phyloP scores from a whole-genome alignment of 2,797 vertebrate genomes.

The Chloroceryle amazona region DNA sequence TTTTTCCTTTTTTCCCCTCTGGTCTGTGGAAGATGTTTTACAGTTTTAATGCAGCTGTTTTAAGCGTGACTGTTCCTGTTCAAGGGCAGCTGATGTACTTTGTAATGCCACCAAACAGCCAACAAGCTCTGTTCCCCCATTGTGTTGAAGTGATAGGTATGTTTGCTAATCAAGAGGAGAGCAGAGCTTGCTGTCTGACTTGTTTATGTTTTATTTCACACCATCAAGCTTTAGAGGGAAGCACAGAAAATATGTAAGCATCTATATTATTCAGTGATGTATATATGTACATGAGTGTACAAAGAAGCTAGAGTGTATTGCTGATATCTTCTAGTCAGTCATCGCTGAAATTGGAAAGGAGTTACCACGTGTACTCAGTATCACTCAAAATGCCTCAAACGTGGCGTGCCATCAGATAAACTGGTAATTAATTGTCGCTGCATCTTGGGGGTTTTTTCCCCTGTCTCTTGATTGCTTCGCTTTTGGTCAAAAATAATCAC shows the following conservation, averaged over 20 bases:
- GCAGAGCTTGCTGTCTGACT: conserved; percentile 74
- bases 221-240: conserved; percentile 64
- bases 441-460: accelerated
- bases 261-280: conserved; percentile 54
- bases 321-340: neutral
- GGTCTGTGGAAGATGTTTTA: conserved; percentile 56
- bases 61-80: conserved; percentile 45
- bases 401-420: neutral
- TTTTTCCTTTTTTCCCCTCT: neutral
- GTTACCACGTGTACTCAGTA: neutral
- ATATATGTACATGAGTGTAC: neutral
- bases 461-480: neutral
- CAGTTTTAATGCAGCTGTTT: conserved; percentile 65
- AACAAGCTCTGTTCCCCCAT: conserved; percentile 57
- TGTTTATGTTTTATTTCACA: conserved; percentile 74
- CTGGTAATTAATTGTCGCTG: neutral
- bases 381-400: neutral
- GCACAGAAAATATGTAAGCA: conserved; percentile 55
- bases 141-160: conserved; percentile 70
- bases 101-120: conserved; percentile 63
- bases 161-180: conserved; percentile 75
- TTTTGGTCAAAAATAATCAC: neutral
- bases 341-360: neutral
- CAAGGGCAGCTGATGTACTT: conserved; percentile 67
- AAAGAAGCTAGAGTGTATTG: neutral